These are phyloP conservation scores for Rhopalosiphum maidis DNA, from an alignment of 1,140 invertebrate genomes.

Conservation along the genomic window DNA sequence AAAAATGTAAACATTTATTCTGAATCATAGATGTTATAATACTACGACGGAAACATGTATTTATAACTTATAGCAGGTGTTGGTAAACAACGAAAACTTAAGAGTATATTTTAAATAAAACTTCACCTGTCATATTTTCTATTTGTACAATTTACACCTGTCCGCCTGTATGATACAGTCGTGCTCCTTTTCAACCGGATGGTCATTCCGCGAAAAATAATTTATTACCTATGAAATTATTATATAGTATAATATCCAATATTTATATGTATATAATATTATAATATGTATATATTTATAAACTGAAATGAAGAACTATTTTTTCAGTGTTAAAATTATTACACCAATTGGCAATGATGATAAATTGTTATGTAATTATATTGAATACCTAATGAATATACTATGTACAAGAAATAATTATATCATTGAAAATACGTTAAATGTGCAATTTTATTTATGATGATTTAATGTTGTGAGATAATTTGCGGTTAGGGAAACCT, in stretches of 20 bases:
- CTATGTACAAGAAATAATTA: background rate
- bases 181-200: background rate
- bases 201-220: background rate
- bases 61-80: background rate
- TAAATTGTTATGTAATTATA: background rate
- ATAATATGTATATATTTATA: too few species aligned
- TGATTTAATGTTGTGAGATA: background rate
- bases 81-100: background rate
- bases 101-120: background rate
- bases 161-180: too few species aligned
- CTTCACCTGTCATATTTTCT: background rate
- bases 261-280: too few species aligned
- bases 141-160: background rate
- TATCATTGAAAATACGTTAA: background rate
- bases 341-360: background rate
- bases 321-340: background rate
- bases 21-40: background rate
- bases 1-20: background rate
- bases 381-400: background rate
- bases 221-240: background rate
- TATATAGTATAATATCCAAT: background rate
- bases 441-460: background rate
- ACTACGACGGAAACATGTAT: background rate
- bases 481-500: slow-evolving; percentile 16
- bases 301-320: background rate